These are phyloP conservation scores for Lutjanus campechanus DNA, from an alignment of 2,797 vertebrate species.

Conservation along the genomic window DNA sequence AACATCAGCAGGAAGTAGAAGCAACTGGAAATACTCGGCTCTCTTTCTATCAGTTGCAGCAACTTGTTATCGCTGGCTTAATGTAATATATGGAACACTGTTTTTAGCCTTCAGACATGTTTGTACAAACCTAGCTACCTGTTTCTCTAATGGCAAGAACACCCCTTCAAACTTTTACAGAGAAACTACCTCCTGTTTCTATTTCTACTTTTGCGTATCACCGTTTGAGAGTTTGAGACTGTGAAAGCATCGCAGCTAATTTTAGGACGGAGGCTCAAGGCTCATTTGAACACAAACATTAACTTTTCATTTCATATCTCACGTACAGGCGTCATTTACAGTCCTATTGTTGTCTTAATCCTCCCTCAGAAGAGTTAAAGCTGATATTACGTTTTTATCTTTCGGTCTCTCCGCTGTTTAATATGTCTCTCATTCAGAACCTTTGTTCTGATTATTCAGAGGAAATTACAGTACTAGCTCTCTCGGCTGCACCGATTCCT, in stretches of 20 bases:
- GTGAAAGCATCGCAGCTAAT: too few species aligned
- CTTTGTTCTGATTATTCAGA: slow-evolving; percentile 33
- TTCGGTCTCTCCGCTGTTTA: neutral
- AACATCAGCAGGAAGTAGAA: neutral
- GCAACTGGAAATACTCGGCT: too few species aligned
- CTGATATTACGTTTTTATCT: neutral
- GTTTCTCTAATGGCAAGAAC: too few species aligned
- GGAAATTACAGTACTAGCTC: slow-evolving; percentile 29
- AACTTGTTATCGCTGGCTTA: too few species aligned
- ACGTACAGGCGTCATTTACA: neutral
- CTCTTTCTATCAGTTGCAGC: too few species aligned
- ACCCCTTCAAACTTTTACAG: too few species aligned
- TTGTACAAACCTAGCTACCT: too few species aligned
- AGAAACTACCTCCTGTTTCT: too few species aligned
- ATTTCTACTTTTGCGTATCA: neutral
- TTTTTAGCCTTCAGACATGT: too few species aligned
- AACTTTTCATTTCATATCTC: neutral
- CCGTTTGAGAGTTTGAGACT: too few species aligned
- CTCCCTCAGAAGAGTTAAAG: neutral
- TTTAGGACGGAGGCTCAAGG: too few species aligned
- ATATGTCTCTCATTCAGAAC: neutral
- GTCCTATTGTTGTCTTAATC: neutral
- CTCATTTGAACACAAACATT: neutral
- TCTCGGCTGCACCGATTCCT: slow-evolving; percentile 12
- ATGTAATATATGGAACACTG: too few species aligned